Evolutionary conservation across 2,888 invertebrate species (phyloP), one percentile per base, ranked within the genome.

Genomic region (Macrosoma leucophasiata): DNA sequence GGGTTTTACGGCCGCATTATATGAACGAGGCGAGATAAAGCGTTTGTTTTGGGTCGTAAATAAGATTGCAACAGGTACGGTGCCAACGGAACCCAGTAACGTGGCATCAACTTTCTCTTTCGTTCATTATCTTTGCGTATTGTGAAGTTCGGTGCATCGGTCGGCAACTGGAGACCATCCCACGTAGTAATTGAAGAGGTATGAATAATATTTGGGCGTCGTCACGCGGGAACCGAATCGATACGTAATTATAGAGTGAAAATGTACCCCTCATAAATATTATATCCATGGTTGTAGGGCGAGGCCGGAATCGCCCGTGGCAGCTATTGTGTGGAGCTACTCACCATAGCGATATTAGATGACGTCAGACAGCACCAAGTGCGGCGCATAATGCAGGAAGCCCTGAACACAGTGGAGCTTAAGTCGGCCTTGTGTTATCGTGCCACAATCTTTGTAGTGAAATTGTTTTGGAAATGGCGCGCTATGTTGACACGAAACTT

Each of bases 41-140:
- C 78, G 81, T 65, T 78, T 84, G 84, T 84, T 84, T 79, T 79
- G 78, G 82, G 70, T 79, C 84, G 75, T 82, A 84, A 84, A 84
- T 84, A 81, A 78, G 74, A 65, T 76, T 73, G 82, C 84, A 84
- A 84, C 84, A 82, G 84, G 84, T 84, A 84, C 63, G 52, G 59
- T 71, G 75, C 68, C 67, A 76, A 71, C 76, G 73, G 76, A 75
- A 74, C 67, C 74, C 69, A 71, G 71, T 76, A 76, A 78, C 74
- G 77, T 50, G 52, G 50, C 42, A 67, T 67, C 62, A 62, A 70
- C 81, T 81, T 74, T 82, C 81, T 65, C 75, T 81, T 77, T 79
- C 66, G 57, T 63, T 62, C 68, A 65, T 73, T 76, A 76, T 76
- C 76, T 67, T 68, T 61, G 59, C 58, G 62, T 61, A 75, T 68